Evolutionary conservation across 1,140 invertebrate genomes (phyloP).

Genomic region (Ooceraea biroi): DNA sequence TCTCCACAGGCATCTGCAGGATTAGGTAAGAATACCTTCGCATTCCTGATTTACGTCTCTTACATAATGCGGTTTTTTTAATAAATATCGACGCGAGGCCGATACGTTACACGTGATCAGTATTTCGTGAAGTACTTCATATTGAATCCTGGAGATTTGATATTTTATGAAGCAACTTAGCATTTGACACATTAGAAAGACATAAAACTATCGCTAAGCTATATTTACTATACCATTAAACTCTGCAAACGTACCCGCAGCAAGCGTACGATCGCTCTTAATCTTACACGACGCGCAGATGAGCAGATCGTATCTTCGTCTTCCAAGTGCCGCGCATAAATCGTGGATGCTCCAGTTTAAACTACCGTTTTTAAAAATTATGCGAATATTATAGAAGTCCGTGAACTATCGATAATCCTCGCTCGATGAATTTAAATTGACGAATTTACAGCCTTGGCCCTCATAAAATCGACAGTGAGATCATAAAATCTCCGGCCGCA

Average conservation of each 20-base stretch:
- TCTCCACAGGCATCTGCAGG: no score
- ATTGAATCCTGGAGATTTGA: not conserved
- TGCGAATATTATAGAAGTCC: constrained; percentile 13
- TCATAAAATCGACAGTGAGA: constrained; percentile 34
- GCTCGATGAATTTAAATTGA: constrained; percentile 60
- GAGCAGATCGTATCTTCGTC: not conserved
- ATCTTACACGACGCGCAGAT: no score
- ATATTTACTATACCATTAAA: no score
- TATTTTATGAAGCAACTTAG: not conserved
- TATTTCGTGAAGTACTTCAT: not conserved
- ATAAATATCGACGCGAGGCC: not conserved
- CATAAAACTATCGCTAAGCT: not conserved
- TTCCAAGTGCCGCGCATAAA: not conserved
- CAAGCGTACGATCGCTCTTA: no score
- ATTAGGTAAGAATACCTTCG: not conserved
- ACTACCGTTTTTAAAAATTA: constrained; percentile 18
- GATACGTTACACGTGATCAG: not conserved
- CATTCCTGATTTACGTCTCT: not conserved
- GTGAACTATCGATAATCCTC: constrained; percentile 30
- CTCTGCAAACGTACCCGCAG: no score
- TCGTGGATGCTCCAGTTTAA: not conserved
- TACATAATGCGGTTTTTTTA: constrained; percentile 18
- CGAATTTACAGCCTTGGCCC: constrained; percentile 47
- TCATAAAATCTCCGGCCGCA: constrained; percentile 43
- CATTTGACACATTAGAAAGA: not conserved